Evolutionary conservation across 2,797 vertebrate species (phyloP), one percentile per base, ranked within the genome.

Genomic region (Chrysolophus pictus): DNA sequence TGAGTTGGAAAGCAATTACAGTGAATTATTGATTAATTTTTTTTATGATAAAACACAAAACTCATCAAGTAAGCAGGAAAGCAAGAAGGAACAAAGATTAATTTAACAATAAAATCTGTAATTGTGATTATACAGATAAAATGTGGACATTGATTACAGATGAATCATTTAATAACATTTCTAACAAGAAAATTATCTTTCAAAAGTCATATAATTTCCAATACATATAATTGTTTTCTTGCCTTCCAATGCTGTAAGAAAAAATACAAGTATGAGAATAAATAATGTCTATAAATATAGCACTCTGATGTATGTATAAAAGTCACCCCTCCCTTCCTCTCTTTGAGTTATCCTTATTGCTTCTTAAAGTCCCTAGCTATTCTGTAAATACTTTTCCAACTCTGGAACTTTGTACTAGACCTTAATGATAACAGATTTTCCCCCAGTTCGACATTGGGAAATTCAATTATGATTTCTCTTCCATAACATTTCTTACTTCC

Each of bases 91-190:
- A 94, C 92, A 90, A 90, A 91, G 94, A 91, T 91, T 94, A 94
- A 90, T 95, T 95, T 83, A 94, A 94, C 94, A 96, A 95, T 92
- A 94, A 95, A 97, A 96, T 96, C 80, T 94, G 88, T 95, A 90
- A 95, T 95, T 95, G 95, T 94, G 77, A 91, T 87, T 78, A 82
- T 92, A 96, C 94, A 94, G 93, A 95, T 94, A 94, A 91, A 88
- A 91, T 89, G 65, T 75, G 79, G 90, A 93, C 77, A 93, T 90
- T 95, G 92, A 94, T 96, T 96, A 97, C 90, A 96, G 79, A 94
- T 82, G 93, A 93, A 90, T 89, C 16, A 75, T 90, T 91, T 94
- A 91, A 84, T 89, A 95, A 89, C 70, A 92, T 35, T 87, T 90
- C 51, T 83, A 96, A 96, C 84, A 96, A 91, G 79, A 85, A 96